Conservation (phyloP, 1,140 invertebrate species). For the Physella acuta region DNA sequence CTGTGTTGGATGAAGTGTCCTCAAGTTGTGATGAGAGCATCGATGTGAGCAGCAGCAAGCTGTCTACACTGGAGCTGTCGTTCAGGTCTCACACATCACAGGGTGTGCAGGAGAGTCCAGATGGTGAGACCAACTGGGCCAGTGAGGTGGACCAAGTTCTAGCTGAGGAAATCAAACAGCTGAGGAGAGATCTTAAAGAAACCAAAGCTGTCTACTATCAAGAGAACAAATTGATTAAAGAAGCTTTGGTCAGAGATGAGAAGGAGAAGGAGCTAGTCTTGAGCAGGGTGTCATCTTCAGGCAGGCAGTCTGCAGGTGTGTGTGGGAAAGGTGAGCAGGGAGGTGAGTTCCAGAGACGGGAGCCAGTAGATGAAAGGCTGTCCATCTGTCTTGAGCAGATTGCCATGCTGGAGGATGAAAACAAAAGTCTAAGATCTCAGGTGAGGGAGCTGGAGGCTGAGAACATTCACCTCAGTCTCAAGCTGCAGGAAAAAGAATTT, state of each 20-base stretch:
- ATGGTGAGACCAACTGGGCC: no score
- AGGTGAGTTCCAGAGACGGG: slow-evolving; percentile 6
- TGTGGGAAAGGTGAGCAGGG: neutral
- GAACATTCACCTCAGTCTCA: slow-evolving; percentile 37
- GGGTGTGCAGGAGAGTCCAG: no score
- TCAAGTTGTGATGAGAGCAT: no score
- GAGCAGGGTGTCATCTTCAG: slow-evolving; percentile 6
- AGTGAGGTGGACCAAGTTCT: slow-evolving; percentile 25
- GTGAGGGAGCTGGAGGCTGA: slow-evolving; percentile 48
- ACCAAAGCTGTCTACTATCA: slow-evolving; percentile 49
- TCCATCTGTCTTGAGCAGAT: slow-evolving; percentile 37
- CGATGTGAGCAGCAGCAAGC: no score
- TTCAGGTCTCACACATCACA: no score
- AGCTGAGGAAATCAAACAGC: slow-evolving; percentile 23
- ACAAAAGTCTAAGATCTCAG: slow-evolving; percentile 36
- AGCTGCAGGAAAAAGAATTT: slow-evolving; percentile 26
- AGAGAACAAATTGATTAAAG: slow-evolving; percentile 46
- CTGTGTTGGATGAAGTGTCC: no score
- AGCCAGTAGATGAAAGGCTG: no score
- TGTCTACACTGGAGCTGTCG: no score
- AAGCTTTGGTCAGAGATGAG: slow-evolving; percentile 43
- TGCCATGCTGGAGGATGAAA: slow-evolving; percentile 40
- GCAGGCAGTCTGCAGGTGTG: neutral
- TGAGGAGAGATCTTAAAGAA: slow-evolving; percentile 36
- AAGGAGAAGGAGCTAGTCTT: slow-evolving; percentile 14